Conservation (phyloP, 2,113 vertebrate genomes). For the Heteronetta atricapilla region DNA sequence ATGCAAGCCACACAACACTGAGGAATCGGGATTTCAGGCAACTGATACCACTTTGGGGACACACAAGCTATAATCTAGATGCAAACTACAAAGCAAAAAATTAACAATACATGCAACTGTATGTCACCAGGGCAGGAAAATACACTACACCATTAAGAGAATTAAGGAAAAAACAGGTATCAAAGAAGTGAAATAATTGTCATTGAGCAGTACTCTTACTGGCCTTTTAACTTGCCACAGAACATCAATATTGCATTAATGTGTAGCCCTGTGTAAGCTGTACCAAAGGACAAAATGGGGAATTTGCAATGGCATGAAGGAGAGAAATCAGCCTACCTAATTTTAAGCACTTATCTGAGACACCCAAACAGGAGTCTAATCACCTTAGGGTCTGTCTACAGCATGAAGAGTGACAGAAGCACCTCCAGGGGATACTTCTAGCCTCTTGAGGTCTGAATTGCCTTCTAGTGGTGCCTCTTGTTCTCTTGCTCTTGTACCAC, state of each 20-base stretch:
- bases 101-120: constrained; percentile 23
- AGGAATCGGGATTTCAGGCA: constrained; percentile 58
- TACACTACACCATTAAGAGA: not conserved
- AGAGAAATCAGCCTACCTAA: not conserved
- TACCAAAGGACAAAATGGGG: not conserved
- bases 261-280: not conserved
- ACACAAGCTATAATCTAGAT: constrained; percentile 2
- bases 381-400: not conserved
- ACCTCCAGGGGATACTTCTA: not conserved
- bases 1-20: constrained; percentile 33
- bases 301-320: not conserved
- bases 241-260: constrained; percentile 11
- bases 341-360: not conserved
- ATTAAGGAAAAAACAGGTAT: not conserved
- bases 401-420: not conserved
- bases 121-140: constrained; percentile 6
- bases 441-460: constrained; percentile 9
- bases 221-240: constrained; percentile 3
- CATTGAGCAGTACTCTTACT: not conserved
- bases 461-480: not conserved
- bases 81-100: constrained; percentile 42
- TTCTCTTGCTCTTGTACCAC: not conserved
- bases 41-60: constrained; percentile 52
- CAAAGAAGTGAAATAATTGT: constrained; percentile 24
- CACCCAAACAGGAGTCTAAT: not conserved